A percentile compares a stretch with the other conserved stretches of the same genome.
Conservation (phyloP, 1,140 invertebrate species). For the Drosophila pseudoobscura region DNA sequence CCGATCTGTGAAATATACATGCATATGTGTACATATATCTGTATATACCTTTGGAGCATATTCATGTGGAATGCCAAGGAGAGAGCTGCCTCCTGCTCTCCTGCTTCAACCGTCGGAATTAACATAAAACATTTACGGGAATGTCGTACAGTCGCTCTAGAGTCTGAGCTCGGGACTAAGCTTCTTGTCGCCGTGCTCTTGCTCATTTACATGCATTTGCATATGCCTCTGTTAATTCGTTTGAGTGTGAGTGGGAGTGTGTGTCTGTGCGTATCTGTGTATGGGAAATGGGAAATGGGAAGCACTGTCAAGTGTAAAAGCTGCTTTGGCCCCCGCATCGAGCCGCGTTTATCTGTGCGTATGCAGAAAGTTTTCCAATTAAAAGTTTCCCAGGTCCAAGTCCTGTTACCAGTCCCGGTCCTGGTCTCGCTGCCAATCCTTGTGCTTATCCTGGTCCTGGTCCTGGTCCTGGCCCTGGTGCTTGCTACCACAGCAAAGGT, state of each 20-base stretch:
- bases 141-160: conserved; percentile 41
- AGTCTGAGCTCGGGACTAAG: conserved; percentile 35
- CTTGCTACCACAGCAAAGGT: no score
- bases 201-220: conserved; percentile 49
- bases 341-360: conserved; percentile 72
- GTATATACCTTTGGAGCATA: no score
- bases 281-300: not conserved
- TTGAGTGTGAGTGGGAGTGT: not conserved
- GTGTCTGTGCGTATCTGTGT: conserved; percentile 23
- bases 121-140: conserved; percentile 76
- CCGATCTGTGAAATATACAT: no score
- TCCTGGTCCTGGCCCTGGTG: not conserved
- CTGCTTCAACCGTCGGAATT: conserved; percentile 49
- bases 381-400: conserved; percentile 65
- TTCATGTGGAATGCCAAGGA: no score
- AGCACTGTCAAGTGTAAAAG: conserved; percentile 46
- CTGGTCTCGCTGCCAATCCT: not conserved
- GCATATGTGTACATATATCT: no score
- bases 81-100: not conserved
- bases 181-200: conserved; percentile 9
- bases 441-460: conserved; percentile 4
- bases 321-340: conserved; percentile 25
- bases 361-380: conserved; percentile 79
- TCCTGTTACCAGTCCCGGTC: conserved; percentile 7
- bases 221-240: conserved; percentile 19